Base-by-base conservation (phyloP, 2,113 vertebrate genomes). In the Apteryx mantelli region DNA sequence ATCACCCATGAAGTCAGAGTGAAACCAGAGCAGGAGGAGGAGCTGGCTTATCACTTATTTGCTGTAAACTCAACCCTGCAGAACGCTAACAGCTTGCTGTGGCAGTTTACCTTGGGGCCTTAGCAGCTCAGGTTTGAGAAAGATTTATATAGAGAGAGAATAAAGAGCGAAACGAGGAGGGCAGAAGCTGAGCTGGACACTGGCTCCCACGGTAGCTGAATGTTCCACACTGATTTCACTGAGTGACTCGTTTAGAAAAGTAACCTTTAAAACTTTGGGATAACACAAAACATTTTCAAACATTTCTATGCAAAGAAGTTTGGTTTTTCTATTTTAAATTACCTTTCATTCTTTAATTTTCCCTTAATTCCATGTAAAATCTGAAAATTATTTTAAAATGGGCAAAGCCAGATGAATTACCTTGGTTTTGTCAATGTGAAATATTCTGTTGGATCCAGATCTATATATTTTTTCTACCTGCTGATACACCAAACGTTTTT, bases 401-500 rank as follows among this genome's bases (percentile, higher is more conserved):
- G 24, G 11, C 5, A 34, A 74, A 91, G 13, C 11, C 9, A 19
- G 9, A 3, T 6, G 0, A 52, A 53, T 8, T 11, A 3, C 75
- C 76, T 34, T 3, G 3, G 4, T 21, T 60, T 79, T 86, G 7
- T 12, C 61, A 11, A 1, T 1, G 4, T 13, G 4, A 58, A 74
- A 38, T 13, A 40, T 3, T 22, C 28, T 2, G 1, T 14, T 58
- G 12, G 10, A 24, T 26, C 19, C 42, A 20, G 52, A 6, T 73
- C 44, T 46, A 1, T 36, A 3, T 58, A 32, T 58, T 26, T 75
- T 8, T 46, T 40, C 5, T 46, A 3, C 32, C 42, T 85, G 9
- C 28, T 50, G 46, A 24, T 20, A 1, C 8, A 1, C 3, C 3
- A 22, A 50, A 34, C 0, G 0, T 9, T 65, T 44, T 46, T 1